Conservation (phyloP, 2,113 vertebrate species). For the Ia io region DNA sequence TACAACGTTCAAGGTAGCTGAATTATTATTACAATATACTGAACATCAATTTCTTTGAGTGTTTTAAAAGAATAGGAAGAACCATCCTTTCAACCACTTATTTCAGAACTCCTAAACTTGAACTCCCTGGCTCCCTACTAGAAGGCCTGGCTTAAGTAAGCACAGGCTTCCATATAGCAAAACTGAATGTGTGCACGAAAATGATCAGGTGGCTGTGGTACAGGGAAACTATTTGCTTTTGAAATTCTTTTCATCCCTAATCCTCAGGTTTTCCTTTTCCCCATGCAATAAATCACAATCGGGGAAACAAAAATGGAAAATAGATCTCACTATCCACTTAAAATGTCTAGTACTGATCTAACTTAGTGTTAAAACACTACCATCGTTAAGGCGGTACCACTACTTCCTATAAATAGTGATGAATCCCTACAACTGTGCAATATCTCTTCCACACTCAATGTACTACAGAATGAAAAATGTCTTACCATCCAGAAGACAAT, state of each 20-base stretch:
- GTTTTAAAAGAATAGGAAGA: background rate
- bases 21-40: background rate
- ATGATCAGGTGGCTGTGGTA: accelerated
- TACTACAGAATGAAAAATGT: background rate
- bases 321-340: background rate
- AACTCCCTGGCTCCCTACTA: background rate
- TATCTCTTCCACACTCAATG: background rate
- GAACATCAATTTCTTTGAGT: background rate
- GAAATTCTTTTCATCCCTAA: background rate
- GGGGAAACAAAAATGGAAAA: background rate
- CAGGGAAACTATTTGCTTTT: background rate
- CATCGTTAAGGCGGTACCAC: background rate
- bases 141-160: background rate
- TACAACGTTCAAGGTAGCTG: background rate
- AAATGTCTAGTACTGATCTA: background rate
- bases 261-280: background rate
- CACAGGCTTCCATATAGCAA: background rate
- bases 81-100: background rate
- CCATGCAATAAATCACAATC: background rate
- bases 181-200: background rate
- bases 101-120: background rate
- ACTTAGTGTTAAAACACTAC: background rate
- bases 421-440: no score
- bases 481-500: slow-evolving; percentile 96
- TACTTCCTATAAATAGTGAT: background rate